Evolutionary conservation across 2,797 vertebrate genomes (phyloP).

Genomic region (Tadarida brasiliensis): DNA sequence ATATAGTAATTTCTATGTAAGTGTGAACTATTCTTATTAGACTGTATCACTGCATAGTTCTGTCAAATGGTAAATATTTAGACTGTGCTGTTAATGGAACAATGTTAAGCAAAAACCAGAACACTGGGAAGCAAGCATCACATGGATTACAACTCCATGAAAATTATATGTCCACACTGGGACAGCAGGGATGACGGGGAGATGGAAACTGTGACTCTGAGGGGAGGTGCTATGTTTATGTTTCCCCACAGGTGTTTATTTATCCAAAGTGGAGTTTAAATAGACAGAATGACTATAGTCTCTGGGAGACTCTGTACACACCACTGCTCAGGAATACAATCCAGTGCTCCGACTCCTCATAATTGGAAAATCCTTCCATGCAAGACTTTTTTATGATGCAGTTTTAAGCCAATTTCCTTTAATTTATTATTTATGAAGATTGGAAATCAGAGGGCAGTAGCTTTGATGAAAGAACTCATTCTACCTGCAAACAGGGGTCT

Average conservation of each 20-base stretch:
- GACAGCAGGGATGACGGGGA: background rate
- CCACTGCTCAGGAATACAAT: slow-evolving; percentile 18
- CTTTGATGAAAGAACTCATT: background rate
- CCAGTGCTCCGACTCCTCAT: background rate
- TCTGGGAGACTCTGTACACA: background rate
- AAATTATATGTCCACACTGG: background rate
- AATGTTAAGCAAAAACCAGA: slow-evolving; percentile 38
- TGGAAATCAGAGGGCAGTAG: background rate
- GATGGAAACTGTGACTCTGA: slow-evolving; percentile 30
- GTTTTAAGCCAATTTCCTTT: slow-evolving; percentile 37
- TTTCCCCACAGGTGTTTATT: slow-evolving; percentile 39
- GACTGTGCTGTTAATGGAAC: background rate
- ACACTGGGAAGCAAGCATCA: background rate
- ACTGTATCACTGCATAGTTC: background rate
- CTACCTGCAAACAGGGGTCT: background rate
- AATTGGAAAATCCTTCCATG: slow-evolving; percentile 14
- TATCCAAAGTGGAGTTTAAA: slow-evolving; percentile 52
- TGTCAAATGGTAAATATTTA: slow-evolving; percentile 56
- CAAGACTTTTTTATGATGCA: background rate
- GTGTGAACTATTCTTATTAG: background rate
- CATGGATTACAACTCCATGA: slow-evolving; percentile 22
- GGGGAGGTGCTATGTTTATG: background rate
- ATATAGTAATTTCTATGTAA: slow-evolving; percentile 16
- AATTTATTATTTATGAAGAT: slow-evolving; percentile 29
- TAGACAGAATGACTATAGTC: slow-evolving; percentile 40